A percentile compares a stretch with the other conserved stretches of the same genome.
Evolutionary conservation across 2,797 vertebrate genomes (phyloP).

Genomic region (Bovichtus diacanthus): DNA sequence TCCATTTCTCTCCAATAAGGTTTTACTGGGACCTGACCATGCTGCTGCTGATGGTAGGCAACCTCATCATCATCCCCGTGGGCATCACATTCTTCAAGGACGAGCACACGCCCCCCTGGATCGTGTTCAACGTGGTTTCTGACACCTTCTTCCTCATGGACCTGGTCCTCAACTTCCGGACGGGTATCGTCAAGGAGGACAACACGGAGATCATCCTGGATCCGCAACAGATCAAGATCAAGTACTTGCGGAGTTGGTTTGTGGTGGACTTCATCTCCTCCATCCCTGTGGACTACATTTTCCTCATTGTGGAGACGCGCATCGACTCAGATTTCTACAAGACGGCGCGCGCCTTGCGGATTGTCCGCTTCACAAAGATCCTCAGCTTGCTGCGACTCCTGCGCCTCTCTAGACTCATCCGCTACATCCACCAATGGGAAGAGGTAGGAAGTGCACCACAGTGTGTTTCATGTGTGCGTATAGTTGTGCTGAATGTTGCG

Average conservation of each 20-base stretch:
- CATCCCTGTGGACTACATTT: conserved; percentile 99
- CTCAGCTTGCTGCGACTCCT: conserved; percentile 95
- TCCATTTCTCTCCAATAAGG: conserved; percentile 77
- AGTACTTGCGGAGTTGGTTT: conserved; percentile 98
- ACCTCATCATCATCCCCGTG: conserved; percentile 98
- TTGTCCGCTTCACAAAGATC: conserved; percentile 99
- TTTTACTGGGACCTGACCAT: conserved; percentile 99
- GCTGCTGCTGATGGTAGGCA: conserved; percentile 98
- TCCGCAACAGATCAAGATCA: conserved; percentile 97
- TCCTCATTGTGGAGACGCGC: conserved; percentile 98
- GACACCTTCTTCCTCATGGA: conserved; percentile 99
- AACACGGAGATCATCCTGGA: conserved; percentile 99
- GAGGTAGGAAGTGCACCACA: conserved; percentile 85
- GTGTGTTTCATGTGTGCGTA: conserved; percentile 3
- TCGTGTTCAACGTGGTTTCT: conserved; percentile 98
- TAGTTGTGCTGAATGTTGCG: conserved; percentile 1
- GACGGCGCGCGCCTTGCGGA: conserved; percentile 96
- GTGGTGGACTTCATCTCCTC: conserved; percentile 99
- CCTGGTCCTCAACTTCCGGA: conserved; percentile 98
- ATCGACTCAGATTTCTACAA: conserved; percentile 99
- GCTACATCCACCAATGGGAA: conserved; percentile 99
- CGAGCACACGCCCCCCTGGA: conserved; percentile 98
- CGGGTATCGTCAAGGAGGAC: conserved; percentile 98
- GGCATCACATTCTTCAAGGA: conserved; percentile 99
- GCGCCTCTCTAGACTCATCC: conserved; percentile 96